Evolutionary conservation across 1,140 invertebrate genomes (phyloP).

Genomic region (Pinna nobilis): DNA sequence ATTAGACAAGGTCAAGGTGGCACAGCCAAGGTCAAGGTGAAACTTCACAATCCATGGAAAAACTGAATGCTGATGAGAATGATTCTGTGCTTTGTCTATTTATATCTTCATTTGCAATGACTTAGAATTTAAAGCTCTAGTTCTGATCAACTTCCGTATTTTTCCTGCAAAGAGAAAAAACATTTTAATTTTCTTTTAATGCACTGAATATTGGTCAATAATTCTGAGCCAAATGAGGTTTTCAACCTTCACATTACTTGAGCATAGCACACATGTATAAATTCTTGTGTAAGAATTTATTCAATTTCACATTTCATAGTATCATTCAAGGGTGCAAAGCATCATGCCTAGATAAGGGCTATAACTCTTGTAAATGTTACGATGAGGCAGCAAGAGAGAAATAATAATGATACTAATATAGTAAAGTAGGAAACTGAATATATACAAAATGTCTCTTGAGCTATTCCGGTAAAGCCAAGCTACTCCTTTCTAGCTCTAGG

Average conservation of each 20-base stretch:
- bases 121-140: neutral
- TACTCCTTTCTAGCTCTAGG: neutral
- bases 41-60: too few species aligned
- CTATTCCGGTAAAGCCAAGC: constrained; percentile 3
- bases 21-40: too few species aligned
- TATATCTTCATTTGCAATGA: too few species aligned
- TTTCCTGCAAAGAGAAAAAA: neutral
- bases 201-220: neutral
- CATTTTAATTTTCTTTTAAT: neutral
- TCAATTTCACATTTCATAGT: neutral
- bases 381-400: too few species aligned
- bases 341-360: too few species aligned
- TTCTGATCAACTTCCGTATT: constrained; percentile 17
- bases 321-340: too few species aligned
- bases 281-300: neutral
- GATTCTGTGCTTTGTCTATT: too few species aligned
- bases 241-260: neutral
- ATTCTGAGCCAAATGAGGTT: neutral
- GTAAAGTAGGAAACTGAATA: neutral
- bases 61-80: too few species aligned
- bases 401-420: too few species aligned
- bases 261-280: neutral
- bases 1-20: too few species aligned
- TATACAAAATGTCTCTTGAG: neutral
- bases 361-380: too few species aligned